phyloP scores from a whole-genome alignment of 1,140 invertebrate species.

The Zaprionus nigranus region DNA sequence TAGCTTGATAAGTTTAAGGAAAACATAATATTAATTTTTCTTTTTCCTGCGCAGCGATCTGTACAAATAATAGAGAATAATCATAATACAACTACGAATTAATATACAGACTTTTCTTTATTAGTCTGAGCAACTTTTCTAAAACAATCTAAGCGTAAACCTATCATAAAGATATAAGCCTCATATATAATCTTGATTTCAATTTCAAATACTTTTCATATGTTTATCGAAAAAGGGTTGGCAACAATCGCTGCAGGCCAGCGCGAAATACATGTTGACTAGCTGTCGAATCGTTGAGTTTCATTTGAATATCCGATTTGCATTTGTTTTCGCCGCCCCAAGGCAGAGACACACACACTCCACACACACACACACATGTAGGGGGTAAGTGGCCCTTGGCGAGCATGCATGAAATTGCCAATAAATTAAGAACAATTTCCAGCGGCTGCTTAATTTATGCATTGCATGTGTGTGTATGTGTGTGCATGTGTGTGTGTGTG shows the following conservation, averaged over 20 bases:
- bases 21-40: too few relatives aligned
- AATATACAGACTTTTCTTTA: too few relatives aligned
- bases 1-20: too few relatives aligned
- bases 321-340: conserved; percentile 3
- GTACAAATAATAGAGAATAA: too few relatives aligned
- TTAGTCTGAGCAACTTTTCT: too few relatives aligned
- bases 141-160: too few relatives aligned
- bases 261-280: neutral
- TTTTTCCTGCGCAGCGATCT: too few relatives aligned
- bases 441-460: conserved; percentile 20
- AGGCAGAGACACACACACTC: neutral
- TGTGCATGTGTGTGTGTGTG: neutral
- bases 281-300: neutral
- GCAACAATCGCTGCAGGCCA: neutral
- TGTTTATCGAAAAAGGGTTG: conserved; percentile 5
- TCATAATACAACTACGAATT: too few relatives aligned
- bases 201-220: conserved; percentile 4
- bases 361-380: neutral
- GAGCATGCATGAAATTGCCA: conserved; percentile 31
- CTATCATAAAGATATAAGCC: neutral
- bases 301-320: conserved; percentile 13
- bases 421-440: conserved; percentile 29
- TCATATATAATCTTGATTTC: neutral
- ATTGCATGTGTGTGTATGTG: conserved; percentile 14
- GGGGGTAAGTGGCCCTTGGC: conserved; percentile 18